phyloP scores from a whole-genome alignment of 2,113 vertebrate genomes.

The Heliornis fulica region DNA sequence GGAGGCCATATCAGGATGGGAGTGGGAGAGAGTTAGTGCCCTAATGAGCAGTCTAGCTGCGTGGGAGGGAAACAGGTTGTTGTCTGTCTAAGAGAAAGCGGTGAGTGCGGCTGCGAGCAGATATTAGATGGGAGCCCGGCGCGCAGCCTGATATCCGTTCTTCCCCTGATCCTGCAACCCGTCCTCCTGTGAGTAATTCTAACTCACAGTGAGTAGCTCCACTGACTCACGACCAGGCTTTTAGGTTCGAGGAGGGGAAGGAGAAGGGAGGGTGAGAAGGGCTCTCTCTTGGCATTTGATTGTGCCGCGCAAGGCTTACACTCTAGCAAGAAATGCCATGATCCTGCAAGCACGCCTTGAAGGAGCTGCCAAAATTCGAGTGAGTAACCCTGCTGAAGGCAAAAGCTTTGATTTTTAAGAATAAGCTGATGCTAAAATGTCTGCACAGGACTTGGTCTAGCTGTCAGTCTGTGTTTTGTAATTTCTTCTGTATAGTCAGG shows the following conservation, averaged over 20 bases:
- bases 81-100: constrained; percentile 56
- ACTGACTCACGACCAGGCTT: constrained; percentile 56
- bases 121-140: constrained; percentile 37
- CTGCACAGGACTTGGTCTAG: neutral
- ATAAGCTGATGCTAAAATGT: neutral
- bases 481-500: neutral
- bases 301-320: neutral
- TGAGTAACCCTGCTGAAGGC: neutral
- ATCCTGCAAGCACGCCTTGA: neutral
- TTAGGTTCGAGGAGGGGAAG: neutral
- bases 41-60: constrained; percentile 65
- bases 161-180: constrained; percentile 55
- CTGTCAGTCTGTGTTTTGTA: neutral
- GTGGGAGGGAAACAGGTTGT: constrained; percentile 61
- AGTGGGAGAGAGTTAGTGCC: constrained; percentile 67
- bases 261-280: constrained; percentile 31
- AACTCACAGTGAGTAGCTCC: constrained; percentile 44
- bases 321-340: constrained; percentile 1
- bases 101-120: constrained; percentile 31
- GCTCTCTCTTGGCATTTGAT: constrained; percentile 19
- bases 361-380: constrained; percentile 45
- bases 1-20: constrained; percentile 62
- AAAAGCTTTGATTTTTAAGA: constrained; percentile 12
- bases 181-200: constrained; percentile 53
- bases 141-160: constrained; percentile 35